Conservation (phyloP, 2,797 vertebrate genomes). For the Sylvilagus floridanus region DNA sequence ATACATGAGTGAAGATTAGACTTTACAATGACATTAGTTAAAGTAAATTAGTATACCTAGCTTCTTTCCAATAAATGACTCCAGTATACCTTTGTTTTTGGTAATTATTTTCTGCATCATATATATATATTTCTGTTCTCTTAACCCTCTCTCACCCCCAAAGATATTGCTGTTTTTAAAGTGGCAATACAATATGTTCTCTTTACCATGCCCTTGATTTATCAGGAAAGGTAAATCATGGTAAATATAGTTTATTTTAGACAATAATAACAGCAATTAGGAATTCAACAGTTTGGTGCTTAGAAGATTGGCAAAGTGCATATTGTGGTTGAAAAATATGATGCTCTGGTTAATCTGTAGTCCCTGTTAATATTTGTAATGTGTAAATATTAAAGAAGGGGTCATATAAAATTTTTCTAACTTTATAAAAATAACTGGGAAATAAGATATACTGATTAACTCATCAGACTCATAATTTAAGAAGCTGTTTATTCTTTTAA, state of each 20-base stretch:
- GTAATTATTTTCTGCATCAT: no score
- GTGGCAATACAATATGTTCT: not conserved
- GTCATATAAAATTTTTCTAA: slow-evolving; percentile 40
- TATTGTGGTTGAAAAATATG: slow-evolving; percentile 28
- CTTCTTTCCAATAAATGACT: no score
- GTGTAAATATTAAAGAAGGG: slow-evolving; percentile 34
- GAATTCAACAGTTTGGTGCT: slow-evolving; percentile 25
- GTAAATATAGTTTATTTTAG: slow-evolving; percentile 51
- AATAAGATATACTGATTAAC: slow-evolving; percentile 33
- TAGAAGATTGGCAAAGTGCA: slow-evolving; percentile 28
- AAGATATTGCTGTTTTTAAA: slow-evolving; percentile 1
- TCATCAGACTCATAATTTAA: slow-evolving; percentile 39
- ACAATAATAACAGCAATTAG: not conserved
- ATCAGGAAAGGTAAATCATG: slow-evolving; percentile 41
- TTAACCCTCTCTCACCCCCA: not conserved
- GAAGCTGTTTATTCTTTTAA: slow-evolving; percentile 50
- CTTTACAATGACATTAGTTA: not conserved
- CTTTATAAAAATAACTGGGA: slow-evolving; percentile 55
- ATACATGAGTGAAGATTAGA: slow-evolving; percentile 11
- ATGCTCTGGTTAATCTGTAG: slow-evolving; percentile 37
- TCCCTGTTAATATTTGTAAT: slow-evolving; percentile 46
- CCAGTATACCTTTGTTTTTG: no score
- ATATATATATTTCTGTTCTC: not conserved
- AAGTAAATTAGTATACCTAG: not conserved
- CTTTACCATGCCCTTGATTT: not conserved